Percentiles rank a stretch among this genome's conserved stretches.
These are phyloP conservation scores for Rutpela maculata DNA, from an alignment of 2,888 invertebrate genomes.

Conservation along the genomic window DNA sequence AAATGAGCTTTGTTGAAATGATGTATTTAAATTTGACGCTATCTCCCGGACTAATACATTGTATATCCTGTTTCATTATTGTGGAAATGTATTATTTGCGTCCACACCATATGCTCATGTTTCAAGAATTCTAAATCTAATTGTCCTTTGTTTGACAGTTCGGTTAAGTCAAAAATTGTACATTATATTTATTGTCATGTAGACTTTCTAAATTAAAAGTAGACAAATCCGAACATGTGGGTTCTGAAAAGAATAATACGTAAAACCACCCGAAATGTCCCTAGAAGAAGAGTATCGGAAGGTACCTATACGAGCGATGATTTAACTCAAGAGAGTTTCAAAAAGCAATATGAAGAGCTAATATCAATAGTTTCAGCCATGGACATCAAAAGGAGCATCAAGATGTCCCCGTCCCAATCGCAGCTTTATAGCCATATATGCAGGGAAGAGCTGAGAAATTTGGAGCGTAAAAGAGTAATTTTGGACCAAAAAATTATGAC, in stretches of 20 bases:
- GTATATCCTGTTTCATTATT: too few species aligned
- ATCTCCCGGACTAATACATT: too few species aligned
- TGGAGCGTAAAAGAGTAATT: constrained; percentile 41
- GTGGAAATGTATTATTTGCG: too few species aligned
- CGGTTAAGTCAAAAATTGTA: constrained; percentile 17
- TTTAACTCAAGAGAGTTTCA: constrained; percentile 33
- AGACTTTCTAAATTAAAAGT: constrained; percentile 26
- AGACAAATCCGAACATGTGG: constrained; percentile 14
- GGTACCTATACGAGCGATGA: constrained; percentile 12
- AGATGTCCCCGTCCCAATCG: constrained; percentile 43
- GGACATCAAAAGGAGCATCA: constrained; percentile 39
- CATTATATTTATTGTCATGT: background rate
- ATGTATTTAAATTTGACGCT: too few species aligned
- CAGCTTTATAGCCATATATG: constrained; percentile 46
- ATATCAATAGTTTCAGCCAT: constrained; percentile 39
- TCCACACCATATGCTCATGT: background rate
- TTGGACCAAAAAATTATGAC: constrained; percentile 37
- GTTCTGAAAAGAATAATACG: background rate
- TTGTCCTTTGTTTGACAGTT: constrained; percentile 23
- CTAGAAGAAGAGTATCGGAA: background rate
- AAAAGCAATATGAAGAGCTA: constrained; percentile 38
- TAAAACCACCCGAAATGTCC: background rate
- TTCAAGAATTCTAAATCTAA: background rate
- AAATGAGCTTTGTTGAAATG: too few species aligned
- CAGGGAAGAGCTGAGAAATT: constrained; percentile 45